Conservation (phyloP, 2,797 vertebrate species). For the Rhinella marina region DNA sequence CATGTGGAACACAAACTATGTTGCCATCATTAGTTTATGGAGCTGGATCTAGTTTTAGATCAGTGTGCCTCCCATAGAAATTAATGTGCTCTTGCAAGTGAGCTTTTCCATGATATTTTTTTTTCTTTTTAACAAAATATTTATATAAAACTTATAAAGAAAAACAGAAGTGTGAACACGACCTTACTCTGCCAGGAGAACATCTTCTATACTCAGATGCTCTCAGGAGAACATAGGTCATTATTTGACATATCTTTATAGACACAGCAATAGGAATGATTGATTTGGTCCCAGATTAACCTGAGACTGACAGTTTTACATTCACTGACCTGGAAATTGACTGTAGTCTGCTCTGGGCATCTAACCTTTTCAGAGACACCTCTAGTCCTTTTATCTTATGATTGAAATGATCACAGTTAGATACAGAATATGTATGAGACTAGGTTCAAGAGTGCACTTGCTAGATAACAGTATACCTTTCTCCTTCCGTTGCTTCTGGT, state of each 20-base stretch:
- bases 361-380: slow-evolving; percentile 43
- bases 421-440: slow-evolving; percentile 52
- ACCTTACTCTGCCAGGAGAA: not conserved
- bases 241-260: slow-evolving; percentile 31
- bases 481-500: slow-evolving; percentile 47
- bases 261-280: slow-evolving; percentile 36
- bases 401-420: slow-evolving; percentile 42
- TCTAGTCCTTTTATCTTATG: slow-evolving; percentile 50
- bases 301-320: slow-evolving; percentile 48
- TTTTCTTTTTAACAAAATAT: not conserved
- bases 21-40: too few species aligned
- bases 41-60: too few species aligned
- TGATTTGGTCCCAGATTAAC: slow-evolving; percentile 44
- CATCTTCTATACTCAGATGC: not conserved
- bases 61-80: too few species aligned
- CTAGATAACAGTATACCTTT: slow-evolving; percentile 53
- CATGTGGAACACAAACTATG: too few species aligned
- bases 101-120: not conserved
- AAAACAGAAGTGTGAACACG: not conserved
- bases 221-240: slow-evolving; percentile 8
- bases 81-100: not conserved
- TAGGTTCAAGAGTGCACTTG: slow-evolving; percentile 62
- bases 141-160: not conserved
- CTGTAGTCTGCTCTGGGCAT: slow-evolving; percentile 53
- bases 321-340: slow-evolving; percentile 59